A percentile compares a stretch with the other conserved stretches of the same genome.
phyloP scores from a whole-genome alignment of 1,140 invertebrate species.

The Heliothis virescens region DNA sequence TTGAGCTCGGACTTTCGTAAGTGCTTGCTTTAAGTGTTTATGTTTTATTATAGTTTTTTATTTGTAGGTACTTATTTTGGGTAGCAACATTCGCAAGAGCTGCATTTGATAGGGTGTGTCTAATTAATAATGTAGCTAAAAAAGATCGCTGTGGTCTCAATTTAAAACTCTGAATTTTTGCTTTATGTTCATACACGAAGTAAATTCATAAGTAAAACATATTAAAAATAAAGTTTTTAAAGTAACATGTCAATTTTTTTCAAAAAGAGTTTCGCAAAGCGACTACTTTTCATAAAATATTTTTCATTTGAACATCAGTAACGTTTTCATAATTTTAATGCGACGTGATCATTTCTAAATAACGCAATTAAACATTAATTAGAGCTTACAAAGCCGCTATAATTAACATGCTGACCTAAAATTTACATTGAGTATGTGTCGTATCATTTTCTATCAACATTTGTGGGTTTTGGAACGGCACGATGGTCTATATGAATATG shows the following conservation, averaged over 20 bases:
- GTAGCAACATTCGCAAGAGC: too few species aligned
- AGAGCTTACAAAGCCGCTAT: slow-evolving; percentile 22
- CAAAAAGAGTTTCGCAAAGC: neutral
- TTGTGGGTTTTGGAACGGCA: slow-evolving; percentile 34
- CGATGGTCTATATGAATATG: slow-evolving; percentile 17
- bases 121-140: too few species aligned
- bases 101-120: too few species aligned
- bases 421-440: slow-evolving; percentile 47
- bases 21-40: neutral
- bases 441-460: slow-evolving; percentile 37
- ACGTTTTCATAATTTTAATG: slow-evolving; percentile 9
- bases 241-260: neutral
- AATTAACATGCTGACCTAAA: slow-evolving; percentile 39
- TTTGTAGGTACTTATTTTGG: too few species aligned
- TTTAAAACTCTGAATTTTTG: too few species aligned
- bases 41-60: neutral
- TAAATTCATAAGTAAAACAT: too few species aligned
- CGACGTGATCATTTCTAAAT: slow-evolving; percentile 53
- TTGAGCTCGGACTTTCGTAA: neutral
- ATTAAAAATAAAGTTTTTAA: neutral
- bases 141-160: too few species aligned
- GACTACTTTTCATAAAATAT: neutral
- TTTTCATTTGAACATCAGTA: slow-evolving; percentile 2
- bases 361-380: slow-evolving; percentile 53
- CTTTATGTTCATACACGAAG: too few species aligned